These are phyloP conservation scores for Ascaphus truei DNA, from an alignment of 2,113 vertebrate genomes.

Conservation along the genomic window DNA sequence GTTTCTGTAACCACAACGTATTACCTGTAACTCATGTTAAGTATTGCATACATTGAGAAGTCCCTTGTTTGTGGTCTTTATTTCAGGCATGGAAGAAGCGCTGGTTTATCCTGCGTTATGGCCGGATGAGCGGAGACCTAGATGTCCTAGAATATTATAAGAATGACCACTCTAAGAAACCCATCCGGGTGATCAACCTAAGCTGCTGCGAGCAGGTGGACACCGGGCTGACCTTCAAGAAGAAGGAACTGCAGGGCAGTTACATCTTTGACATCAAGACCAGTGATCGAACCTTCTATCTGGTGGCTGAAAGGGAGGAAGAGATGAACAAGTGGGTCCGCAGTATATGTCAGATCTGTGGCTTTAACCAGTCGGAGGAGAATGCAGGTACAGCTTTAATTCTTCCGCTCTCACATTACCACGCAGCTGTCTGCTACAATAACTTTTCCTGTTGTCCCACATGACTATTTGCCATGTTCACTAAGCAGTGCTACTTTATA, in stretches of 20 bases:
- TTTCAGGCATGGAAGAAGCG: conserved; percentile 96
- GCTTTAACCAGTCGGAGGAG: conserved; percentile 95
- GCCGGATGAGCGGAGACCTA: conserved; percentile 94
- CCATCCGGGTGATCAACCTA: conserved; percentile 91
- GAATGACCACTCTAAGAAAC: conserved; percentile 94
- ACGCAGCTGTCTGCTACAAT: not conserved
- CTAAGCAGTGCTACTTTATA: not conserved
- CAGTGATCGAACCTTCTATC: conserved; percentile 91
- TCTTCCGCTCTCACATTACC: too few relatives aligned
- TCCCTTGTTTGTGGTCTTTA: not conserved
- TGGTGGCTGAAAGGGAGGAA: conserved; percentile 93
- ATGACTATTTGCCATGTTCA: not conserved
- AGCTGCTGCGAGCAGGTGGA: conserved; percentile 97
- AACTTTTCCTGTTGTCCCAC: accelerated
- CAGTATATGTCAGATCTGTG: conserved; percentile 96
- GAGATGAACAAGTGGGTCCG: conserved; percentile 99
- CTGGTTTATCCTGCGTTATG: conserved; percentile 94
- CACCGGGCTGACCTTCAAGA: conserved; percentile 91
- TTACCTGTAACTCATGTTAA: too few relatives aligned
- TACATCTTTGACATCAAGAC: conserved; percentile 98
- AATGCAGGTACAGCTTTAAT: conserved; percentile 69
- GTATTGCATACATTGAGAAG: too few relatives aligned
- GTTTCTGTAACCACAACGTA: too few relatives aligned
- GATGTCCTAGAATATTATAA: conserved; percentile 98
- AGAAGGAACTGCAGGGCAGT: conserved; percentile 96